These are phyloP conservation scores for Channa maculata DNA, from an alignment of 2,113 vertebrate genomes.

Conservation along the genomic window DNA sequence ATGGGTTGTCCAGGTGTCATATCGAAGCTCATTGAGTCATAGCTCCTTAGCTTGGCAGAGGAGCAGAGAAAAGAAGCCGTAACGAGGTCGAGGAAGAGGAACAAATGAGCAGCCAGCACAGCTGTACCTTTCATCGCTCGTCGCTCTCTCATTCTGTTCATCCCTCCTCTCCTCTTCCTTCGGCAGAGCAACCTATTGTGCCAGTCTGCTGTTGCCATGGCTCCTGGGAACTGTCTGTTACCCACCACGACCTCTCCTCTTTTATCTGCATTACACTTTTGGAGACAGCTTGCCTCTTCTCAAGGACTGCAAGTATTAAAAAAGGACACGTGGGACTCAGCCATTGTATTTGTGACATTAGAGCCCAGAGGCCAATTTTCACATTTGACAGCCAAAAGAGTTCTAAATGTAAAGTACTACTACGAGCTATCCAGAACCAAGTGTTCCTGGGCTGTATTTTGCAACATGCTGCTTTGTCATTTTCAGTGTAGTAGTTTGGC, in stretches of 20 bases:
- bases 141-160: constrained; percentile 7
- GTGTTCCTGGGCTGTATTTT: constrained; percentile 9
- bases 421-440: not conserved
- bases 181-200: constrained; percentile 66
- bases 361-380: constrained; percentile 2
- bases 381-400: not conserved
- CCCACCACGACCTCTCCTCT: constrained; percentile 56
- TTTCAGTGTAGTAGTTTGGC: not conserved
- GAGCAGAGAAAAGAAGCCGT: not conserved
- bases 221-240: constrained; percentile 53
- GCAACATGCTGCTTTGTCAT: constrained; percentile 26
- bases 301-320: constrained; percentile 10
- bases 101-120: constrained; percentile 24
- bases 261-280: constrained; percentile 41
- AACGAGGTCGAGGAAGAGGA: not conserved
- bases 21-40: constrained; percentile 6
- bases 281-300: constrained; percentile 35
- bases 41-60: constrained; percentile 8
- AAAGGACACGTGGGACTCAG: not conserved
- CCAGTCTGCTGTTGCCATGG: constrained; percentile 79
- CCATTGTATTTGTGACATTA: not conserved
- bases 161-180: constrained; percentile 34
- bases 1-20: constrained; percentile 5
- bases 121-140: constrained; percentile 11
- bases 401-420: not conserved